These are phyloP conservation scores for Eupsilia transversa DNA, from an alignment of 2,888 invertebrate genomes.

Conservation along the genomic window DNA sequence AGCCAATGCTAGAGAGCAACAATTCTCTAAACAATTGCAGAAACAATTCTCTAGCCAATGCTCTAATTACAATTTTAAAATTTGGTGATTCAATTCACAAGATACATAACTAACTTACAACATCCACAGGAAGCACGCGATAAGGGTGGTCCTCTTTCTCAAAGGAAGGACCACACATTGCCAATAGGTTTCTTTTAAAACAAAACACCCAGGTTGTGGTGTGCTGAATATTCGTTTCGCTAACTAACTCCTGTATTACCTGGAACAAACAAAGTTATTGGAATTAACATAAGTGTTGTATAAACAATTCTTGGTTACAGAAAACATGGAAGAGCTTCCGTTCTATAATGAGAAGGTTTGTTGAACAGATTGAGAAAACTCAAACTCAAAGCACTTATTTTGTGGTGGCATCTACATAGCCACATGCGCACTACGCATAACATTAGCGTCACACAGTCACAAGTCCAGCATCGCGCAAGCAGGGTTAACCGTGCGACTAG, in stretches of 20 bases:
- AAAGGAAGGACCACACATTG: slow-evolving; percentile 29
- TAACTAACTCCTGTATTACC: slow-evolving; percentile 47
- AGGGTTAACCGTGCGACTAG: no score
- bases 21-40: no score
- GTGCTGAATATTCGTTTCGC: slow-evolving; percentile 13
- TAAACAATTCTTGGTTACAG: slow-evolving; percentile 10
- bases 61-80: background rate
- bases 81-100: background rate
- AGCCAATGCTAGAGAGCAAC: no score
- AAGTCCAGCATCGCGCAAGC: no score
- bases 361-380: background rate
- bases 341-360: background rate
- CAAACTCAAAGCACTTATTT: background rate
- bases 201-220: slow-evolving; percentile 29
- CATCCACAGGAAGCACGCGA: background rate
- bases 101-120: background rate
- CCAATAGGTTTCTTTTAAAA: slow-evolving; percentile 24
- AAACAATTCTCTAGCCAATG: no score
- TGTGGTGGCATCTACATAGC: no score
- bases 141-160: slow-evolving; percentile 34
- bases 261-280: slow-evolving; percentile 60
- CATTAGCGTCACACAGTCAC: no score
- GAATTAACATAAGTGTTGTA: slow-evolving; percentile 47
- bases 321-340: slow-evolving; percentile 28
- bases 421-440: no score